phyloP scores from a whole-genome alignment of 1,140 invertebrate species.

The Palaemon carinicauda region DNA sequence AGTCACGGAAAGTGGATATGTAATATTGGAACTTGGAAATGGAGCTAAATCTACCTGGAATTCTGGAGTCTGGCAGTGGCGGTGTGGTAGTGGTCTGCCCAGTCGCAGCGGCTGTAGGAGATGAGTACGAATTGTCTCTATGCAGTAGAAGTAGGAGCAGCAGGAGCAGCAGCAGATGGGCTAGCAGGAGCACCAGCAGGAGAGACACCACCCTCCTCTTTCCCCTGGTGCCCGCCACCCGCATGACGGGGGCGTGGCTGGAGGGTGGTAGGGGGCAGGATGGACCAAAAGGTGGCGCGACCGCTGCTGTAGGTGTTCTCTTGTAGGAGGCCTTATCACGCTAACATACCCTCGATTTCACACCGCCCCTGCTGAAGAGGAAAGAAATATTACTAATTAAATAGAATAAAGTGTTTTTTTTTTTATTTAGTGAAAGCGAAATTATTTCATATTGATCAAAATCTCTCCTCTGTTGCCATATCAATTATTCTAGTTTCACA shows the following conservation, averaged over 20 bases:
- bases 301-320: not conserved
- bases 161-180: constrained; percentile 38
- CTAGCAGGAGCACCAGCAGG: constrained; percentile 49
- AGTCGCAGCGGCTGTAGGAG: not conserved
- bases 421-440: too few species aligned
- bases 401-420: not conserved
- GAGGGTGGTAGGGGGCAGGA: constrained; percentile 16
- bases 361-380: not conserved
- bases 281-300: not conserved
- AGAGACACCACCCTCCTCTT: constrained; percentile 48
- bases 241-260: constrained; percentile 39
- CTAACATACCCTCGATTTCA: constrained; percentile 5
- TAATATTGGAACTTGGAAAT: too few species aligned
- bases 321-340: not conserved
- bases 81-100: not conserved
- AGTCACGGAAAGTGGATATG: too few species aligned
- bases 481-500: too few species aligned
- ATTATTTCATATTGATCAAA: too few species aligned
- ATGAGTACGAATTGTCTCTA: not conserved
- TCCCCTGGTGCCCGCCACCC: constrained; percentile 36
- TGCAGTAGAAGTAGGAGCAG: constrained; percentile 37
- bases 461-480: too few species aligned
- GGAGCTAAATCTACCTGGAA: not conserved
- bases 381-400: not conserved
- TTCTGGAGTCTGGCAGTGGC: not conserved